Conservation (phyloP, 64 coral and sea anemone species). For the Montipora foliosa region DNA sequence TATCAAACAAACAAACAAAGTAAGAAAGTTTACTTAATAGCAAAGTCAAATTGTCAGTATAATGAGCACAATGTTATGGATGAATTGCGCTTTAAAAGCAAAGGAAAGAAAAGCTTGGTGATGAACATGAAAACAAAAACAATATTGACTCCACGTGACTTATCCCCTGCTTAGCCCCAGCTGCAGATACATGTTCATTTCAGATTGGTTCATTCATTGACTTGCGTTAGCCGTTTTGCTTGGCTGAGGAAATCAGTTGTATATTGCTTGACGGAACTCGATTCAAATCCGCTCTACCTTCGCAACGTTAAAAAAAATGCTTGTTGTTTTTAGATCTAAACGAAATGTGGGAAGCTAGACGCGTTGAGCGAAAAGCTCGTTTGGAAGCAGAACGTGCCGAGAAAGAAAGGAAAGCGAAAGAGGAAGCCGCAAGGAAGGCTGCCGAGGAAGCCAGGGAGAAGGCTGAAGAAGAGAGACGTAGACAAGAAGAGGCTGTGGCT, state of each 20-base stretch:
- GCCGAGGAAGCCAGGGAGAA: slow-evolving; percentile 75
- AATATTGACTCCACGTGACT: too few species aligned
- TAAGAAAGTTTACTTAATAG: not conserved
- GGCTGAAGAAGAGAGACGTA: slow-evolving; percentile 64
- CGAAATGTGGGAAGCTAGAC: slow-evolving; percentile 75
- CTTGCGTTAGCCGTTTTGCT: too few species aligned
- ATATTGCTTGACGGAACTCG: too few species aligned
- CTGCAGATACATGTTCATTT: not conserved
- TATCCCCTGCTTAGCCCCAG: too few species aligned
- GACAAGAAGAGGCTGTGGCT: slow-evolving; percentile 57
- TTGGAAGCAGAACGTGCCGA: slow-evolving; percentile 78
- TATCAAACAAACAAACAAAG: slow-evolving; percentile 86
- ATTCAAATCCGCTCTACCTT: too few species aligned
- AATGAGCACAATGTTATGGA: too few species aligned
- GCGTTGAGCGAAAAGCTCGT: slow-evolving; percentile 46
- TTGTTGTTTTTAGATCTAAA: slow-evolving; percentile 57
- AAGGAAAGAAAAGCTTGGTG: too few species aligned
- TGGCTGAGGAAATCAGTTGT: too few species aligned
- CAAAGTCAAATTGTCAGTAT: too few species aligned
- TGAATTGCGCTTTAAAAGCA: too few species aligned
- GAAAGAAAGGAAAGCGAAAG: slow-evolving; percentile 59
- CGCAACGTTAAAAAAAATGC: not conserved
- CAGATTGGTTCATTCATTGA: not conserved
- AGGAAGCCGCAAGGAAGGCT: slow-evolving; percentile 67
- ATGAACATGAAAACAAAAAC: too few species aligned